Evolutionary conservation across 1,140 invertebrate species (phyloP), one percentile per base, ranked within the genome.

Genomic region (Fopius arisanus): DNA sequence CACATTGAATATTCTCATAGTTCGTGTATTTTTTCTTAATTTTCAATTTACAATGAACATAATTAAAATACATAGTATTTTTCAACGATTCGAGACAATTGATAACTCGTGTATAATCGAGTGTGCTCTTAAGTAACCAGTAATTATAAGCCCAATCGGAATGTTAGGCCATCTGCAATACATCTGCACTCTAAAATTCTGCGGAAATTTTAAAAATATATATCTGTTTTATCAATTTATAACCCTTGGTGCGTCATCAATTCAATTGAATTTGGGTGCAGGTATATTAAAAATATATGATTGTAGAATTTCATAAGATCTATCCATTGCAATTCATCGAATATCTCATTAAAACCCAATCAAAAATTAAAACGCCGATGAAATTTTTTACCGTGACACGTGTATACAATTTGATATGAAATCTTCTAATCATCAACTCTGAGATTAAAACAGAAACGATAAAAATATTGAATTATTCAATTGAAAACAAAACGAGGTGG

Each of bases 51-150:
- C 23, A 59, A 59, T 59, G 0, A 23, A 10, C 12, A 59, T 59
- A 59, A 59, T 59, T 59, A 59, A 59, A 59, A 59, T 59, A 59
- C 54, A 59, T 59, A 5, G 54, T 59, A 59, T 28, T 26, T 28
- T 59, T 23, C 10, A 28, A 59, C 14, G 7, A 59, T 26, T 12
- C 7, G 2, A 59, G 26, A 26, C 3, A 59, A 26, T 59, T 12
- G 14, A 26, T 28, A 28, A 59, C 54, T 59, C 54, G 54, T 26
- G 54, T 59, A 59, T 26, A 59, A 59, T 59, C 54, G 54, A 59
- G 19, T 59, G 54, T 26, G 23, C 54, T 26, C 12, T 59, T 28
- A 59, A 59, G 54, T 59, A 59, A 59, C 23, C 23, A 59, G 23
- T 59, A 16, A 23, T 21, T 3, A 21, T 23, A 59, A 19, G 21